These are phyloP conservation scores for Drosophila ezoana DNA, from an alignment of 2,888 invertebrate genomes.

Conservation along the genomic window DNA sequence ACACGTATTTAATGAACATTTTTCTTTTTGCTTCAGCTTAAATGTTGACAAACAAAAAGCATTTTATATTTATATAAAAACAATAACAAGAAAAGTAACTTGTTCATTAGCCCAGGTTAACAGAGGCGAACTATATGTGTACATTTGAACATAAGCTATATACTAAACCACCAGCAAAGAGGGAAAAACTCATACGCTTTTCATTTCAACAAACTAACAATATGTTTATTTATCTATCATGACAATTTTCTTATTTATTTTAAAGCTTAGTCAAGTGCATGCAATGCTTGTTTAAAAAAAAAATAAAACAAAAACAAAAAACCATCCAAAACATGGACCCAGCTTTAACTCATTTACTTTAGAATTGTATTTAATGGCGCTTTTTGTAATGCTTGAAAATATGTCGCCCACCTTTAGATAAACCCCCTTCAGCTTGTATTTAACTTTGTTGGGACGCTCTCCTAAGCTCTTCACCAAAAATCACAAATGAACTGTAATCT, in stretches of 20 bases:
- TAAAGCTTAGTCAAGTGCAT: conserved; percentile 64
- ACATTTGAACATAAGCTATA: conserved; percentile 28
- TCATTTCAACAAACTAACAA: conserved; percentile 29
- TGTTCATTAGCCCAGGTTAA: conserved; percentile 78
- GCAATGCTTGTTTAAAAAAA: conserved; percentile 56
- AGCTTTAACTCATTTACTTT: conserved; percentile 47
- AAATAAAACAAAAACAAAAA: conserved; percentile 2
- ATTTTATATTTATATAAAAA: conserved; percentile 19
- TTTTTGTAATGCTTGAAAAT: conserved; percentile 70
- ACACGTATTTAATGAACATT: conserved; percentile 85
- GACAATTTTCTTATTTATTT: conserved; percentile 44
- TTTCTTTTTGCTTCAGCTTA: conserved; percentile 77
- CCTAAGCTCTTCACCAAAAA: conserved; percentile 1
- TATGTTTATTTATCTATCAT: conserved; percentile 37
- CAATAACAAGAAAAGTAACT: conserved; percentile 69
- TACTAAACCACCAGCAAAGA: conserved; percentile 28
- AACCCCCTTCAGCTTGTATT: conserved; percentile 45
- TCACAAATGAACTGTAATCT: background rate
- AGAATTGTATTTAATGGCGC: conserved; percentile 59
- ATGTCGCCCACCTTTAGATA: conserved; percentile 59
- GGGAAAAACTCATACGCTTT: conserved; percentile 40
- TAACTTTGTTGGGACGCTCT: conserved; percentile 22
- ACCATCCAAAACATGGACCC: conserved; percentile 32
- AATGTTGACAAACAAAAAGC: conserved; percentile 38
- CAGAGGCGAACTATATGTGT: conserved; percentile 32